phyloP scores from a whole-genome alignment of 23 tunicate species.

The Diplosoma virens region DNA sequence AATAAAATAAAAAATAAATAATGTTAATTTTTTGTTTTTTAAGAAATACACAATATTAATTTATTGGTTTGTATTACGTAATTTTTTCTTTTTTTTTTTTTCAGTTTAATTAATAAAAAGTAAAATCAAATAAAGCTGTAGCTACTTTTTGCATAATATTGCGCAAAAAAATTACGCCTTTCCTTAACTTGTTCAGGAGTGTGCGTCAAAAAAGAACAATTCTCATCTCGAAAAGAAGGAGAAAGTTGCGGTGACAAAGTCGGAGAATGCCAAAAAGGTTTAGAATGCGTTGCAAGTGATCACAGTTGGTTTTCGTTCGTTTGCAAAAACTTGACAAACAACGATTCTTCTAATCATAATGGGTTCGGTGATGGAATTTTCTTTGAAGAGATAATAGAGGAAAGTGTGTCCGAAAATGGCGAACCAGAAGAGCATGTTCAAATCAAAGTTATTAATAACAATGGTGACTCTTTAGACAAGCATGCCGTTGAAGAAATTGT shows the following conservation, averaged over 20 bases:
- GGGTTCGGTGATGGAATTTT: not conserved
- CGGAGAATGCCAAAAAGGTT: slow-evolving; percentile 20
- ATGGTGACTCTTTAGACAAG: not conserved
- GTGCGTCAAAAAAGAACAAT: slow-evolving; percentile 28
- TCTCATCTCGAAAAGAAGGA: slow-evolving; percentile 12
- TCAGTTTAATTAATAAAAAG: no score
- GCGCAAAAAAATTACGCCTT: not conserved
- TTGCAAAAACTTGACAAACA: slow-evolving; percentile 1
- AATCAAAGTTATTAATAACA: not conserved
- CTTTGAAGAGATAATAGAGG: not conserved
- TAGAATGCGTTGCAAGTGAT: not conserved
- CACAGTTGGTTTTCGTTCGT: not conserved
- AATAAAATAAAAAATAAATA: no score
- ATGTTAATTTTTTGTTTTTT: no score
- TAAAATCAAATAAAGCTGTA: no score
- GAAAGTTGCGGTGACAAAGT: slow-evolving; percentile 7
- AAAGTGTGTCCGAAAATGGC: not conserved
- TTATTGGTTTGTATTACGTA: no score
- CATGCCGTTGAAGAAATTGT: not conserved
- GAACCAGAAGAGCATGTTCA: not conserved
- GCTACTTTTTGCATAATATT: not conserved
- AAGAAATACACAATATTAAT: no score
- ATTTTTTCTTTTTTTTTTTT: no score
- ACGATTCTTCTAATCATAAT: not conserved
- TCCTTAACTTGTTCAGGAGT: not conserved